Evolutionary conservation across 2,888 invertebrate species (phyloP), one percentile per base, ranked within the genome.

Genomic region (Gortyna flavago): DNA sequence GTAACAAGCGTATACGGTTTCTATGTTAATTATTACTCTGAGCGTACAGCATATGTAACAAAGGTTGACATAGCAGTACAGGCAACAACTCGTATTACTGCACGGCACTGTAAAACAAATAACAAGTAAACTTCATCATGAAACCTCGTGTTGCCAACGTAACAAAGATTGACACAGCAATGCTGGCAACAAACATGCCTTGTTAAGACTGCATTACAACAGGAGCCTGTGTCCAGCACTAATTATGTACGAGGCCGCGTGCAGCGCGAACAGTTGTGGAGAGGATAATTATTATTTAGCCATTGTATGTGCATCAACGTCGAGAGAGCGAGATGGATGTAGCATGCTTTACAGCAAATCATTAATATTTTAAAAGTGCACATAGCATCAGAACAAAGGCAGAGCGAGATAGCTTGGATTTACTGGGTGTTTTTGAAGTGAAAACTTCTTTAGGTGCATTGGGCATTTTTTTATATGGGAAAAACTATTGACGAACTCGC

Each of bases 81-180:
- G 44, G n/a, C 65, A 72, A 62, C 64, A 64, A 35, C 44, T 44
- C 38, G 16, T 80, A 71, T 64, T 48, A 73, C 29, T 64, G n/a
- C 64, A 51, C n/a, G 51, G 65, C 21, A 25, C 38, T 74, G 54
- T 54, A 64, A 16, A 81, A 59, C 65, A 79, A 81, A 79, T 59
- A 81, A 16, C 65, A 66, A 59, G 66, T 75, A 83, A 82, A 77
- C 69, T 82, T 69, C 75, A 75, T 75, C 82, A 81, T 79, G 79
- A 81, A 72, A 54, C 59, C 81, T 74, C 59, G 51, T 75, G 75
- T 75, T 81, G 35, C 76, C 76, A 82, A 81, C 66, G 54, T 81
- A 64, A 81, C 77, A 81, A 81, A 73, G 82, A 85, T 83, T 83
- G 83, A 85, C 85, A 81, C 61, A 81, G 62, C 38, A 72, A 64